A percentile compares a stretch with the other conserved stretches of the same genome.
These are phyloP conservation scores for Bergia puertoricense DNA, from an alignment of 92 coral and sea anemone genomes.

Conservation along the genomic window DNA sequence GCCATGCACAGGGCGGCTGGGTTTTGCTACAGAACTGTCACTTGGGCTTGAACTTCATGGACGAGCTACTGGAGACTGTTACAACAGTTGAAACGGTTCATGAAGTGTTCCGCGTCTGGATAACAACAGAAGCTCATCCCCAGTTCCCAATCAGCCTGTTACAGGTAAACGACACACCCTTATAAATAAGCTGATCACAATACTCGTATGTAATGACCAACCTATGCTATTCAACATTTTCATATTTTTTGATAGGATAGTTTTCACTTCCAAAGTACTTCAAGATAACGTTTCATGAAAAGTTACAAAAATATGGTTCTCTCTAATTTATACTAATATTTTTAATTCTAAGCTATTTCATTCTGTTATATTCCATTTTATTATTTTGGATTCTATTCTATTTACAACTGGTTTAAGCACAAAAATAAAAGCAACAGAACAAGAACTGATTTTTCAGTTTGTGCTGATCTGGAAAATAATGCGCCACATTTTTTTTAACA, in stretches of 20 bases:
- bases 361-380: too few relatives aligned
- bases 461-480: not conserved
- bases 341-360: not conserved
- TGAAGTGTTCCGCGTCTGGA: slow-evolving; percentile 79
- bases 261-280: too few relatives aligned
- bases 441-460: not conserved
- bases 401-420: too few relatives aligned
- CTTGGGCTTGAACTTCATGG: slow-evolving; percentile 88
- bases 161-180: slow-evolving; percentile 55
- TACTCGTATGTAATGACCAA: not conserved
- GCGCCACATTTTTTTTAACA: slow-evolving; percentile 11
- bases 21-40: slow-evolving; percentile 89
- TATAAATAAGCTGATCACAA: too few relatives aligned
- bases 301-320: too few relatives aligned
- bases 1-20: slow-evolving; percentile 79
- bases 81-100: slow-evolving; percentile 75
- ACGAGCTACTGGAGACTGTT: slow-evolving; percentile 84
- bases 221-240: not conserved
- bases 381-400: too few relatives aligned
- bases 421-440: too few relatives aligned
- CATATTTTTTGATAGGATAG: too few relatives aligned
- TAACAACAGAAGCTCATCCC: slow-evolving; percentile 83
- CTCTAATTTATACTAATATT: too few relatives aligned
- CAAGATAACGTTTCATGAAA: too few relatives aligned
- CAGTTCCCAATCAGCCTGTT: slow-evolving; percentile 92